Evolutionary conservation across 2,888 invertebrate species (phyloP), one percentile per base, ranked within the genome.

Genomic region (Rhodophaea formosa): DNA sequence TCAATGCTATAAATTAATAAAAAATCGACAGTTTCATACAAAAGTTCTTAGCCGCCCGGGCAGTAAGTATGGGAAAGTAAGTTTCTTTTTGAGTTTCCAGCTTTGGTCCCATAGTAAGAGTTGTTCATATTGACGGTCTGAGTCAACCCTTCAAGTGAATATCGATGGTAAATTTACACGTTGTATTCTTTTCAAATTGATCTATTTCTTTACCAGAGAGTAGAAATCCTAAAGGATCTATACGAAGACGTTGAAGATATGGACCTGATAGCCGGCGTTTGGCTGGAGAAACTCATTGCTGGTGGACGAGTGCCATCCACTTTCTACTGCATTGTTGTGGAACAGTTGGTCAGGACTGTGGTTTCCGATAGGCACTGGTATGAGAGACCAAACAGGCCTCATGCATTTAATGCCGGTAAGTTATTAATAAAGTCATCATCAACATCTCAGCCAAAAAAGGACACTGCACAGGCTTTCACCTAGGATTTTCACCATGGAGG

Each of bases 231-330:
- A 3, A 64, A 64, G 45, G 59, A 62, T 0, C 7, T 64, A 0
- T 80, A 79, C 59, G 59, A 65, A 1, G 93, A 95, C 80, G 95
- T 96, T 5, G 93, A 93, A 61, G 97, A 97, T 80, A 95, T 97
- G 57, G 97, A 97, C 86, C 88, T 97, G 43, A 96, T 96, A 94
- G 95, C 96, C 42, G 97, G 96, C 17, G 96, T 96, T 43, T 95
- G 97, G 53, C 94, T 96, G 0, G 97, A 97, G 77, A 92, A 93
- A 59, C 94, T 95, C 0, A 86, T 96, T 56, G 94, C 95, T 3
- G 96, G 95, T 45, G 95, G 95, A 53, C 94, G 95, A 93, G 92
- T 97, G 43, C 97, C 97, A 17, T 96, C 96, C 0, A 96, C 96
- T 16, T 96, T 97, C 74, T 95, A 95, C 57, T 97, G 97, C 74